These are phyloP conservation scores for Erebia ligea DNA, from an alignment of 2,888 invertebrate genomes.

Conservation along the genomic window DNA sequence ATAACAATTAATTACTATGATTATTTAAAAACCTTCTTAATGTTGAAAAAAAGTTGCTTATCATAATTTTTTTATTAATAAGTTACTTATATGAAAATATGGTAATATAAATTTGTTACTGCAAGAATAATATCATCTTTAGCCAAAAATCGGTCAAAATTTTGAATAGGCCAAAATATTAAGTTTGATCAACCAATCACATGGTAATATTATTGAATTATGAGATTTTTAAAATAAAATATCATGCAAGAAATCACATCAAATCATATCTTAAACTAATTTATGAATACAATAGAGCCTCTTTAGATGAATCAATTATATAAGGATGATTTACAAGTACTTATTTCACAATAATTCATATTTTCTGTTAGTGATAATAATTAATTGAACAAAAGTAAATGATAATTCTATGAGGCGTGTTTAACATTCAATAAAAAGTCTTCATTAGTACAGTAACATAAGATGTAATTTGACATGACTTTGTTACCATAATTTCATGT, in stretches of 20 bases:
- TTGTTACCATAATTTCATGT: slow-evolving; percentile 59
- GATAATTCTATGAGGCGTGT: too few species aligned
- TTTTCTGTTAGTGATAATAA: too few species aligned
- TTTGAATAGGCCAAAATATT: slow-evolving; percentile 20
- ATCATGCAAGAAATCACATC: slow-evolving; percentile 36
- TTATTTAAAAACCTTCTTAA: not conserved
- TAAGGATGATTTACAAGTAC: too few species aligned
- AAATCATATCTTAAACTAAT: slow-evolving; percentile 31
- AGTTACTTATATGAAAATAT: slow-evolving; percentile 1
- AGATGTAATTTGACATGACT: slow-evolving; percentile 17
- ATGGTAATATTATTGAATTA: slow-evolving; percentile 20
- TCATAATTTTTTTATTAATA: not conserved
- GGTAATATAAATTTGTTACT: slow-evolving; percentile 28
- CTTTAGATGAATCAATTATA: not conserved
- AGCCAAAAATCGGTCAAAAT: slow-evolving; percentile 27
- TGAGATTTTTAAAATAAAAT: slow-evolving; percentile 33
- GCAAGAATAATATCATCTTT: slow-evolving; percentile 21
- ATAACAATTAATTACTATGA: not conserved
- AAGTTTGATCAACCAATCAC: slow-evolving; percentile 29
- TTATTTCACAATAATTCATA: too few species aligned
- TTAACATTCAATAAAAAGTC: not conserved
- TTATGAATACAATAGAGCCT: not conserved
- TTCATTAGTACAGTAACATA: not conserved
- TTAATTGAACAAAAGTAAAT: too few species aligned
- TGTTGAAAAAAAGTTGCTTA: not conserved